Evolutionary conservation across 1,140 invertebrate genomes (phyloP).

Genomic region (Ceratina japonica): DNA sequence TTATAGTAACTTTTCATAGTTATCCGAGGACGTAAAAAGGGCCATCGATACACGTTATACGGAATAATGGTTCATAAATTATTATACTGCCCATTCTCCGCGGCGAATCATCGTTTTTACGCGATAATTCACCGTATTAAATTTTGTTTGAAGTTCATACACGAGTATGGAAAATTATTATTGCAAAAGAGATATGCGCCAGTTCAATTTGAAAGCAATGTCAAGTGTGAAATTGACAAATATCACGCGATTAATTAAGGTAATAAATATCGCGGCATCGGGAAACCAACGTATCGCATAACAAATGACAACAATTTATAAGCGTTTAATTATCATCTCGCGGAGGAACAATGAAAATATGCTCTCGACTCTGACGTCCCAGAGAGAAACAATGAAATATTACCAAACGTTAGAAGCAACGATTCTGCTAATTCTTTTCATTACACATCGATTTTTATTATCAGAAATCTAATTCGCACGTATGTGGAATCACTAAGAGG

Average conservation of each 20-base stretch:
- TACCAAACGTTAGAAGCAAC: too few species aligned
- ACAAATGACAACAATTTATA: background rate
- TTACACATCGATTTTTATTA: too few species aligned
- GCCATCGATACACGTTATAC: background rate
- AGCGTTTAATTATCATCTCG: slow-evolving; percentile 8
- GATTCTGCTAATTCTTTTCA: too few species aligned
- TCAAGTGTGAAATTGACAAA: slow-evolving; percentile 27
- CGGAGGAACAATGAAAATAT: background rate
- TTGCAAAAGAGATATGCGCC: background rate
- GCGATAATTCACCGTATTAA: slow-evolving; percentile 9
- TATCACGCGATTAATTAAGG: slow-evolving; percentile 21
- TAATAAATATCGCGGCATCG: background rate
- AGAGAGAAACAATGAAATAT: background rate
- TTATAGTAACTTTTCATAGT: slow-evolving; percentile 14
- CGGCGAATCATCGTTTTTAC: background rate
- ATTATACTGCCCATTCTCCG: slow-evolving; percentile 1
- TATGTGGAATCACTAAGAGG: too few species aligned
- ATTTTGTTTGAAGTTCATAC: background rate
- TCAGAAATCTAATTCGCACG: too few species aligned
- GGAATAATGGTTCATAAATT: slow-evolving; percentile 23
- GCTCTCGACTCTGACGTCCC: too few species aligned
- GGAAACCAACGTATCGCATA: background rate
- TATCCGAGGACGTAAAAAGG: background rate
- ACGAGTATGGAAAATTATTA: background rate
- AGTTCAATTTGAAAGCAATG: background rate